Evolutionary conservation across 2,888 invertebrate species (phyloP).

Genomic region (Pheosia tremula): DNA sequence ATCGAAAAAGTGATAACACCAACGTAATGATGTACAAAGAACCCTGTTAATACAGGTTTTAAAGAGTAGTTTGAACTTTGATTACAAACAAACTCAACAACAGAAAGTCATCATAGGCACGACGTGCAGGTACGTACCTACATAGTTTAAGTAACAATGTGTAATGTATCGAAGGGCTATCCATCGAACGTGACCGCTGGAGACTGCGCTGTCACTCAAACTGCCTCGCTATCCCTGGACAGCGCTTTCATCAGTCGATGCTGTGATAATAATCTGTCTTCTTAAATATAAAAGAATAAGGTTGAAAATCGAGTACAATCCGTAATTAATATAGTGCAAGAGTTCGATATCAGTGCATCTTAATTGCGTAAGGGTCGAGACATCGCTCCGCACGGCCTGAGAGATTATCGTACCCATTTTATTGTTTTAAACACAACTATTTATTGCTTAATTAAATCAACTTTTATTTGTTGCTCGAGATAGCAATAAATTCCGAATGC

Average conservation of each 20-base stretch:
- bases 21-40: no score
- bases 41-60: no score
- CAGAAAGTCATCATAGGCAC: not conserved
- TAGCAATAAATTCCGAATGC: conserved; percentile 6
- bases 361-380: conserved; percentile 37
- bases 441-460: conserved; percentile 41
- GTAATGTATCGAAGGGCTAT: conserved; percentile 30
- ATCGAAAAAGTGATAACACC: no score
- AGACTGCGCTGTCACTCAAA: conserved; percentile 31
- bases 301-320: conserved; percentile 19
- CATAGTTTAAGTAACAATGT: conserved; percentile 17
- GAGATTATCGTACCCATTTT: conserved; percentile 22
- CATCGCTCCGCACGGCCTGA: conserved; percentile 28
- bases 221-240: conserved; percentile 15
- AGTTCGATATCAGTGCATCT: conserved; percentile 35
- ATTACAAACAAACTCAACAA: not conserved
- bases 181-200: conserved; percentile 20
- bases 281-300: conserved; percentile 16
- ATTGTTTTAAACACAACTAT: conserved; percentile 33
- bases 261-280: conserved; percentile 8
- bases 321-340: conserved; percentile 28
- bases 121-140: conserved; percentile 8
- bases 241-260: conserved; percentile 22
- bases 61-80: not conserved
- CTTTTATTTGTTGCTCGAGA: conserved; percentile 26